A percentile compares a stretch with the other conserved stretches of the same genome.
Evolutionary conservation across 2,113 vertebrate species (phyloP).

Genomic region (Triplophysa siluroides): DNA sequence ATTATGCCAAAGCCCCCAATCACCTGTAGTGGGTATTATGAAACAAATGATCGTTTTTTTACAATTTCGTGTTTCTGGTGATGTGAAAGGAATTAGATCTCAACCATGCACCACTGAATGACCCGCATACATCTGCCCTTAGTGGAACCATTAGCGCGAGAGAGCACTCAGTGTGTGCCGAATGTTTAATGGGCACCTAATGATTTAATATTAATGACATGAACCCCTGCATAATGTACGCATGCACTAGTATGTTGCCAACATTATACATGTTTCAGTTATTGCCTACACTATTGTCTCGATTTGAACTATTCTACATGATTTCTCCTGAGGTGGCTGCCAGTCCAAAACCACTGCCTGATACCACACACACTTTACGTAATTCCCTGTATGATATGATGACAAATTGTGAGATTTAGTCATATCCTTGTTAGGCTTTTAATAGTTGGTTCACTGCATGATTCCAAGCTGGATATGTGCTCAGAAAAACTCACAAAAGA

Average conservation of each 20-base stretch:
- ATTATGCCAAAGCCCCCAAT: no score
- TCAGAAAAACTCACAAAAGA: no score
- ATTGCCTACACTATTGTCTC: background rate
- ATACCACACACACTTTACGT: background rate
- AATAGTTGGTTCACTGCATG: no score
- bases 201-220: constrained; percentile 10
- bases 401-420: background rate
- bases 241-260: no score
- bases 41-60: background rate
- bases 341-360: background rate
- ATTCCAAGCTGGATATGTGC: no score
- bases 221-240: background rate
- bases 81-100: background rate
- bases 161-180: background rate
- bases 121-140: background rate
- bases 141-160: constrained; percentile 31
- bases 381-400: background rate
- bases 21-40: background rate
- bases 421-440: no score
- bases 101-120: background rate
- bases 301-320: background rate
- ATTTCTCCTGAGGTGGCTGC: background rate
- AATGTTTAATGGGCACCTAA: constrained; percentile 15
- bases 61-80: no score
- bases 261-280: background rate